Evolutionary conservation across 2,888 invertebrate species (phyloP).

Genomic region (Crocallis elinguaria): DNA sequence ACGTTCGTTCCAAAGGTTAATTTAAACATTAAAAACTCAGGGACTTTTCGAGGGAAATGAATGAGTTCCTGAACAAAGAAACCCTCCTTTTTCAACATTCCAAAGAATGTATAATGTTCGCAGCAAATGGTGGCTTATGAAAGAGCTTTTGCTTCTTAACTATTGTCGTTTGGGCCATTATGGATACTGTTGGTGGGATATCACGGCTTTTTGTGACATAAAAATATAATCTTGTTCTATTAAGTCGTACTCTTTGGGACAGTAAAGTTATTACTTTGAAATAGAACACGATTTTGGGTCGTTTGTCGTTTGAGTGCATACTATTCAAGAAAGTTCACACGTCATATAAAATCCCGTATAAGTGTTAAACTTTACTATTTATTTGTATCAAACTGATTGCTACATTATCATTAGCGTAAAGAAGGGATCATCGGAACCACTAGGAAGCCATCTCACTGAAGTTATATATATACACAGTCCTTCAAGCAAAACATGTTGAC

Average conservation of each 20-base stretch:
- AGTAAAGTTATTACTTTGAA: background rate
- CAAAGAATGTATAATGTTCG: slow-evolving; percentile 30
- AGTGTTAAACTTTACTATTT: too few relatives aligned
- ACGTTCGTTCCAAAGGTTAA: slow-evolving; percentile 29
- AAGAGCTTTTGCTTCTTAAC: slow-evolving; percentile 23
- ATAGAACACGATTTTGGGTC: background rate
- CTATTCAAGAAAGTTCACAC: too few relatives aligned
- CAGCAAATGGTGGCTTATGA: slow-evolving; percentile 24
- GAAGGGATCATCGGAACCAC: too few relatives aligned
- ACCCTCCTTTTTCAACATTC: slow-evolving; percentile 27
- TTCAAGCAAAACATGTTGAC: background rate
- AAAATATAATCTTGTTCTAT: background rate
- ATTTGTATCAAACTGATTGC: too few relatives aligned
- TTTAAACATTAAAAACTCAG: slow-evolving; percentile 28
- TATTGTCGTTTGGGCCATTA: slow-evolving; percentile 32
- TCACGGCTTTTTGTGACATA: slow-evolving; percentile 5
- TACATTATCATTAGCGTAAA: too few relatives aligned
- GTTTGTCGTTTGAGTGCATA: too few relatives aligned
- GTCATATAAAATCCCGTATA: too few relatives aligned
- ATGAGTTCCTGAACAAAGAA: slow-evolving; percentile 33
- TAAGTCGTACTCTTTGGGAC: background rate
- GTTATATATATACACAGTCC: too few relatives aligned
- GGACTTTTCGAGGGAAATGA: slow-evolving; percentile 30
- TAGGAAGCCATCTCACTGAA: too few relatives aligned
- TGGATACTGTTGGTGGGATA: slow-evolving; percentile 17